Evolutionary conservation across 1,140 invertebrate species (phyloP).

Genomic region (Drosophila arizonae): DNA sequence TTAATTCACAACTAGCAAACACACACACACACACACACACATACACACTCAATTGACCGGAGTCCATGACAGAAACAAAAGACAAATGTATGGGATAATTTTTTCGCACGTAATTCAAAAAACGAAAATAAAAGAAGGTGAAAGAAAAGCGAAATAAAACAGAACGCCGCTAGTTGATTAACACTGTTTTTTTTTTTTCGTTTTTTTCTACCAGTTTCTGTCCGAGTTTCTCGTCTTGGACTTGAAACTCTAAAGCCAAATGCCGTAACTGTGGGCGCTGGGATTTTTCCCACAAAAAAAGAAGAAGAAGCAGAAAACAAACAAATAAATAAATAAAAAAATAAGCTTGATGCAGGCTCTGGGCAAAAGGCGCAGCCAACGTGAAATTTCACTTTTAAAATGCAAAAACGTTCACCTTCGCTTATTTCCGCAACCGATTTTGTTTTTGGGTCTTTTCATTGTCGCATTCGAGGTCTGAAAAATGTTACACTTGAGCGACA

Average conservation of each 20-base stretch:
- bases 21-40: constrained; percentile 1
- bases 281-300: constrained; percentile 73
- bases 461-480: constrained; percentile 52
- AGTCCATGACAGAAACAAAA: constrained; percentile 46
- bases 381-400: constrained; percentile 78
- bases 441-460: constrained; percentile 63
- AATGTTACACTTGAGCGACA: constrained; percentile 63
- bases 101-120: constrained; percentile 74
- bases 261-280: constrained; percentile 66
- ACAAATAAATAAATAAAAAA: constrained; percentile 52
- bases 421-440: constrained; percentile 72
- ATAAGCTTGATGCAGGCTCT: constrained; percentile 1
- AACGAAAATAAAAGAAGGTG: constrained; percentile 24
- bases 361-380: constrained; percentile 15
- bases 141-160: constrained; percentile 35
- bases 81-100: constrained; percentile 46
- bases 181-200: constrained; percentile 54
- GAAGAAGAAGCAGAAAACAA: constrained; percentile 41
- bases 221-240: constrained; percentile 32
- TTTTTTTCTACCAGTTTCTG: constrained; percentile 8
- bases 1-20: constrained; percentile 26
- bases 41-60: constrained; percentile 16
- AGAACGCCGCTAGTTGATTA: constrained; percentile 73
- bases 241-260: constrained; percentile 16
- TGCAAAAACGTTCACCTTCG: constrained; percentile 81